Conservation (phyloP, 2,888 invertebrate species). For the Acanthopleura granulata region DNA sequence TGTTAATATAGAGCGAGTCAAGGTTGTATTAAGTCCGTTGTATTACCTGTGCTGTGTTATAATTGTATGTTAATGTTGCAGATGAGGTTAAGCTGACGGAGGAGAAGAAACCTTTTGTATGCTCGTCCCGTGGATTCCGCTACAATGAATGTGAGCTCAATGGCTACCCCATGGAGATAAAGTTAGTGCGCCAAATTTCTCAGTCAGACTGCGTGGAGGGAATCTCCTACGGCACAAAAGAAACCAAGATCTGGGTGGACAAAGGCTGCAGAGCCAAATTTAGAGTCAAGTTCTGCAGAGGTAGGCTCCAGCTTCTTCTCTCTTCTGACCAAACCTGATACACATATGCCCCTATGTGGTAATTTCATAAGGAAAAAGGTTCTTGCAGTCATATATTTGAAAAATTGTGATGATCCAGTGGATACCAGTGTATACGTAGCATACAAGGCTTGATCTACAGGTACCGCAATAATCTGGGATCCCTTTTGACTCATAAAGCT, state of each 20-base stretch:
- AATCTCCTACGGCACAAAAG: not conserved
- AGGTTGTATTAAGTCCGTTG: no score
- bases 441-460: no score
- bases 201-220: not conserved
- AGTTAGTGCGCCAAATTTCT: not conserved
- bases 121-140: not conserved
- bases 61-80: not conserved
- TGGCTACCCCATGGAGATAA: constrained; percentile 7
- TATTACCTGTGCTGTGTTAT: no score
- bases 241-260: constrained; percentile 19
- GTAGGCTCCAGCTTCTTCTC: not conserved
- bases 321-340: no score
- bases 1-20: no score
- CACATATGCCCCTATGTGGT: no score
- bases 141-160: constrained; percentile 16
- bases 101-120: constrained; percentile 4
- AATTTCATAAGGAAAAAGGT: no score
- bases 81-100: constrained; percentile 9
- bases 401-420: no score
- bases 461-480: no score
- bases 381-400: no score
- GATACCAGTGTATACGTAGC: no score
- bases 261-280: constrained; percentile 1
- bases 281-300: constrained; percentile 5
- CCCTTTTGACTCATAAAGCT: no score